These are phyloP conservation scores for Lycaon pictus DNA, from an alignment of 2,113 vertebrate species.

Conservation along the genomic window DNA sequence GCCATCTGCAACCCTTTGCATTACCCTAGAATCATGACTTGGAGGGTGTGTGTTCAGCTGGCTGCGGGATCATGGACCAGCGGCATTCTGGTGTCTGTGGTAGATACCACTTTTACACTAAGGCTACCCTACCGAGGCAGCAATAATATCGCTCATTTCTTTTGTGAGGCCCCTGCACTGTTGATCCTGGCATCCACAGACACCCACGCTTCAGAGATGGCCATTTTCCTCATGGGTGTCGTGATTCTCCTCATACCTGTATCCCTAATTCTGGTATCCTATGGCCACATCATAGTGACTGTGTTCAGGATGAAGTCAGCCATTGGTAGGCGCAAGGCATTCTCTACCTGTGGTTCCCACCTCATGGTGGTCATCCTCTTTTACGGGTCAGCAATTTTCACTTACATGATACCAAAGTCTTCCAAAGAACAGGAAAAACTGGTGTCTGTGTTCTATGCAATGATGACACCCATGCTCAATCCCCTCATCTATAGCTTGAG, in stretches of 20 bases:
- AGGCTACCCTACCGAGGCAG: constrained; percentile 71
- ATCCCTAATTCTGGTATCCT: constrained; percentile 72
- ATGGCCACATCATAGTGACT: constrained; percentile 68
- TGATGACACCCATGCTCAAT: constrained; percentile 76
- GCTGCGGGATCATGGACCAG: constrained; percentile 64
- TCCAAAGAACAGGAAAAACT: constrained; percentile 75
- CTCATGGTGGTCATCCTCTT: constrained; percentile 69
- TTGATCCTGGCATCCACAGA: constrained; percentile 70
- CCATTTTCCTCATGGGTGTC: constrained; percentile 75
- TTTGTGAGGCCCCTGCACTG: constrained; percentile 78
- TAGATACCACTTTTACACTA: constrained; percentile 71
- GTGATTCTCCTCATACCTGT: constrained; percentile 76
- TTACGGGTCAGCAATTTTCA: constrained; percentile 72
- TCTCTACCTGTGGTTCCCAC: constrained; percentile 78
- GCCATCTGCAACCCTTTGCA: constrained; percentile 73
- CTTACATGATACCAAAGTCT: constrained; percentile 78
- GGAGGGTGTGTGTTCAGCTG: constrained; percentile 61
- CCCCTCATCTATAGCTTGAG: constrained; percentile 77
- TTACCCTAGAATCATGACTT: constrained; percentile 71
- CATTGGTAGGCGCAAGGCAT: constrained; percentile 68
- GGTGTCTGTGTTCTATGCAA: constrained; percentile 77
- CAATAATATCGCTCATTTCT: constrained; percentile 76
- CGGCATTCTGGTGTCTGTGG: constrained; percentile 67
- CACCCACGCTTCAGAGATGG: constrained; percentile 58
- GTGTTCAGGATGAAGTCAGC: constrained; percentile 76